Evolutionary conservation across 2,113 vertebrate genomes (phyloP), one percentile per base, ranked within the genome.

Genomic region (Hemibates koningsi): DNA sequence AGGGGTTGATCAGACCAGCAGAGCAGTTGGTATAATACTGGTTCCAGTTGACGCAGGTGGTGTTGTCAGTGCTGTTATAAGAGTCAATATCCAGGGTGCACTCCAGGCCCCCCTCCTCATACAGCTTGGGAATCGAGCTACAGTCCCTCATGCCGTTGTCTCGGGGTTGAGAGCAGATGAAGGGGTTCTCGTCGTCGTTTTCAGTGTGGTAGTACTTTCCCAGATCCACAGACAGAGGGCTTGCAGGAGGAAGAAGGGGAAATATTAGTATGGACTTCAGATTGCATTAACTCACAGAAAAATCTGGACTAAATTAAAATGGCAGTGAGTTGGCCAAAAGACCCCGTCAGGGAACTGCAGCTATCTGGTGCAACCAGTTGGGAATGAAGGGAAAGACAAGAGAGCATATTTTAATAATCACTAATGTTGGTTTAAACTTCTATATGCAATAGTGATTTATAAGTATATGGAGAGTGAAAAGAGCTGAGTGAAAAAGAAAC

Each of bases 1-100:
- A 99, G 43, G 99, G 99, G 95, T 99, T 99, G 96, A 97, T 95
- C 52, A 95, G 94, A 36, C 98, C 98, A 0, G 97, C 97, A 0
- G 98, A 98, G 94, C 99, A 99, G 95, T 99, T 99, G 94, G 95
- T 99, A 86, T 99, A 99, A 94, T 98, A 99, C 93, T 98, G 97
- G 96, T 99, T 99, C 99, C 99, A 99, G 92, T 99, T 98, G 93
- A 99, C 97, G 2, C 99, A 99, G 48, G 98, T 98, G 2, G 97
- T 98, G 91, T 99, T 99, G 95, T 98, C 98, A 29, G 99, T 99
- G 96, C 94, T 98, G 2, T 99, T 99, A 95, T 98, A 98, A 38
- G 96, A 96, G 41, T 97, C 96, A 8, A 97, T 97, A 86, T 97
- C 97, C 94, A 99, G 95, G 34, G 93, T 97, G 76, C 98, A 99